Percentiles rank a stretch among this genome's conserved stretches.
phyloP scores from a whole-genome alignment of 2,888 invertebrate species.

The Neria commutata region DNA sequence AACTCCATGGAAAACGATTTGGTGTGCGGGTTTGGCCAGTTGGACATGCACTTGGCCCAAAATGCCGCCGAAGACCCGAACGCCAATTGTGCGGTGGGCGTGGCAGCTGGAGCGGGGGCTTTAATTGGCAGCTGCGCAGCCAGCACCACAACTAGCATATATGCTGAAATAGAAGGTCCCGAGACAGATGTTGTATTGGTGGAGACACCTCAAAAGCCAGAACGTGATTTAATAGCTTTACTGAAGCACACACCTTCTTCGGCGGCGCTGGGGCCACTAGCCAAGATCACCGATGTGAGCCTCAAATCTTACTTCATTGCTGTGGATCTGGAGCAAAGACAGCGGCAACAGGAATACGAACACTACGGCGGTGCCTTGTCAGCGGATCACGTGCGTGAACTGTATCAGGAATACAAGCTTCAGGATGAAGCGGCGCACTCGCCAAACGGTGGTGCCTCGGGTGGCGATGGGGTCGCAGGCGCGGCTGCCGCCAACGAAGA shows the following conservation, averaged over 20 bases:
- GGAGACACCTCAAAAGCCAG: constrained; percentile 76
- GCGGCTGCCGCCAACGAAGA: constrained; percentile 41
- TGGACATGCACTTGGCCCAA: constrained; percentile 62
- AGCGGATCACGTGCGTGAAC: constrained; percentile 68
- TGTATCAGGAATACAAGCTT: constrained; percentile 69
- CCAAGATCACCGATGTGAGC: constrained; percentile 61
- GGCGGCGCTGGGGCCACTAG: constrained; percentile 45
- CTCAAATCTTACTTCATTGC: constrained; percentile 66
- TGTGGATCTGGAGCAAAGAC: constrained; percentile 66
- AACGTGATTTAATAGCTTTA: constrained; percentile 72
- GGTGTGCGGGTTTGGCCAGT: constrained; percentile 65
- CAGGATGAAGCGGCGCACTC: constrained; percentile 60
- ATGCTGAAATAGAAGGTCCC: constrained; percentile 83
- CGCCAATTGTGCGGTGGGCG: constrained; percentile 60
- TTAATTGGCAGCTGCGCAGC: constrained; percentile 30
- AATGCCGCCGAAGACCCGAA: constrained; percentile 64
- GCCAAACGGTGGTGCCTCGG: constrained; percentile 38
- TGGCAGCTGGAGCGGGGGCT: constrained; percentile 36
- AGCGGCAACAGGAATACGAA: constrained; percentile 55
- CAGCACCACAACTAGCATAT: constrained; percentile 63
- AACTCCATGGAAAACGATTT: constrained; percentile 68
- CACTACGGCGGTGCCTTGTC: constrained; percentile 51
- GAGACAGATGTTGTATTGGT: constrained; percentile 79
- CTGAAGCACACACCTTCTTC: constrained; percentile 66
- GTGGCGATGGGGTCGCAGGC: constrained; percentile 24